Conservation (phyloP, 2,113 vertebrate species). For the Hepsetus odoe region DNA sequence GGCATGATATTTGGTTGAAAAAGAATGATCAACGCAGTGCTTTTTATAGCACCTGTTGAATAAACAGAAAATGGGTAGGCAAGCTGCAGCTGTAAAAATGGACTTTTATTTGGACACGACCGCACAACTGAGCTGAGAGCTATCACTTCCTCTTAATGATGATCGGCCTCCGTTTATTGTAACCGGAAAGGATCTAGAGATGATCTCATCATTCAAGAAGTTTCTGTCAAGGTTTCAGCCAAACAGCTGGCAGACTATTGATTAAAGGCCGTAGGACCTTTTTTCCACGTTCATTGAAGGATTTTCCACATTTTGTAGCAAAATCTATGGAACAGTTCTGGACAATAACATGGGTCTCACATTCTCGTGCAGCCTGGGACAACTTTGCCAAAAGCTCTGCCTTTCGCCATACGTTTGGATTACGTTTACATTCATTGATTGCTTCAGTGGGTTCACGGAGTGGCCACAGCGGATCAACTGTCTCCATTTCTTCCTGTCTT, state of each 20-base stretch:
- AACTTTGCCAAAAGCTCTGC: slow-evolving; percentile 43
- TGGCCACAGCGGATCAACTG: too few relatives aligned
- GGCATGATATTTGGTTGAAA: too few relatives aligned
- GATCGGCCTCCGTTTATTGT: background rate
- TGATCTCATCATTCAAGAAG: background rate
- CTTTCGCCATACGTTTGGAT: slow-evolving; percentile 45
- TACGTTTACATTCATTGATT: slow-evolving; percentile 9
- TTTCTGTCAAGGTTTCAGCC: background rate
- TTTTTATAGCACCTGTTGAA: too few relatives aligned
- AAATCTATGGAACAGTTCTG: background rate
- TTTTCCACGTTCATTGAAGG: background rate
- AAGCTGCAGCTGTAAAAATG: too few relatives aligned
- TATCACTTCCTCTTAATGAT: background rate
- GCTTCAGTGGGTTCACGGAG: too few relatives aligned
- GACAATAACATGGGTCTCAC: background rate
- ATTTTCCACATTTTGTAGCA: background rate
- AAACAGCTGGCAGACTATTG: background rate
- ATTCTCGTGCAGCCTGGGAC: slow-evolving; percentile 28
- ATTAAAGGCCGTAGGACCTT: background rate
- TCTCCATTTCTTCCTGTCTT: too few relatives aligned
- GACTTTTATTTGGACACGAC: too few relatives aligned
- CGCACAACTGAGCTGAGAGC: background rate
- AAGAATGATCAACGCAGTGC: too few relatives aligned
- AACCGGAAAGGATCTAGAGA: background rate
- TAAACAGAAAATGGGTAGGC: too few relatives aligned